Conservation (phyloP, 2,888 invertebrate species). For the Heteromyza rotundicornis region DNA sequence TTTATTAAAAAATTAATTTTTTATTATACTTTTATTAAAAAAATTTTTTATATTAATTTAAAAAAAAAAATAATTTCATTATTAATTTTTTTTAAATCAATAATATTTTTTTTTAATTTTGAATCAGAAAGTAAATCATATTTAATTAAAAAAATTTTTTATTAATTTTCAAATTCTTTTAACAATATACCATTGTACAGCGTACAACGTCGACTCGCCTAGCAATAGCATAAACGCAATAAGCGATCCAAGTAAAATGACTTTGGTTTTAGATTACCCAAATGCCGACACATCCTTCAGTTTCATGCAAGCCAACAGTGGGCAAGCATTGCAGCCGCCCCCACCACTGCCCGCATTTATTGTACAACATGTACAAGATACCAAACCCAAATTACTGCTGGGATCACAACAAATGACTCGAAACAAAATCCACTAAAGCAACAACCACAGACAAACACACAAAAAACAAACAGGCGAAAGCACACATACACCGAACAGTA, state of each 20-base stretch:
- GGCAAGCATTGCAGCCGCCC: not conserved
- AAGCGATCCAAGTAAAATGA: constrained; percentile 33
- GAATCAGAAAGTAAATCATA: too few species aligned
- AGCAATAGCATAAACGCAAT: too few species aligned
- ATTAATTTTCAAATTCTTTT: too few species aligned
- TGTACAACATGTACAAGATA: constrained; percentile 3
- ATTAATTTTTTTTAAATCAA: too few species aligned
- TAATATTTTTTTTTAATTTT: too few species aligned
- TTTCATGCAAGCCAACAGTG: not conserved
- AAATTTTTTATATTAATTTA: too few species aligned
- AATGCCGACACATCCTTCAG: not conserved
- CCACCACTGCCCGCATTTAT: too few species aligned
- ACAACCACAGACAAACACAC: constrained; percentile 28
- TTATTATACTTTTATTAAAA: too few species aligned
- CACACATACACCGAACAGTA: constrained; percentile 30
- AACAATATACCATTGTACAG: too few species aligned
- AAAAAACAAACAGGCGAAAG: constrained; percentile 28
- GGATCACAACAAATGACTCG: constrained; percentile 53
- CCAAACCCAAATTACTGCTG: constrained; percentile 50
- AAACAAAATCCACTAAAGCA: constrained; percentile 44
- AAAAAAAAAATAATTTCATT: too few species aligned
- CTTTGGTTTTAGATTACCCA: constrained; percentile 33
- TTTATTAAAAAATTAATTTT: too few species aligned
- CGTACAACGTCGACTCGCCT: not conserved
- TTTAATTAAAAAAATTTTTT: too few species aligned